Percentiles rank a stretch among this genome's conserved stretches.
Evolutionary conservation across 2,797 vertebrate genomes (phyloP).

Genomic region (Gymnopithys bicolor): DNA sequence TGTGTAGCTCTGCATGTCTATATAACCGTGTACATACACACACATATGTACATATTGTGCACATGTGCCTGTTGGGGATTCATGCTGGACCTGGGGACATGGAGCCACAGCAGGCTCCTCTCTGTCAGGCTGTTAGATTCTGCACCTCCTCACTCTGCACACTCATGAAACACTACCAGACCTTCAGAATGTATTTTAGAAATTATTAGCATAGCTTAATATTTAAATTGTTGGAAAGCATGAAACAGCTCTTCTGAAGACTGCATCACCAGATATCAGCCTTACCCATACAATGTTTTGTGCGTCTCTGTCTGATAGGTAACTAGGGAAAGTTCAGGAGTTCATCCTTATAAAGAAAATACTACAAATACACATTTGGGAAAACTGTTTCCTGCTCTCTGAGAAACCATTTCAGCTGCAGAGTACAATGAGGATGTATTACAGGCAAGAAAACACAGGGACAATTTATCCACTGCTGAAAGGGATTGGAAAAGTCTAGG

Average conservation of each 20-base stretch:
- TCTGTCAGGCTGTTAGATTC: neutral
- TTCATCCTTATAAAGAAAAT: neutral
- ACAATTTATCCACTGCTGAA: neutral
- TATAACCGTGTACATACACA: neutral
- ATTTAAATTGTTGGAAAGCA: neutral
- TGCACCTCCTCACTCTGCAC: neutral
- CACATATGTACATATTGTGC: fast-evolving
- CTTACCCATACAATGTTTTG: neutral
- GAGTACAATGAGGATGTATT: neutral
- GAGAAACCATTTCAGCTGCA: neutral
- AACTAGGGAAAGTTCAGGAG: neutral
- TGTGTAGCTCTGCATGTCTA: neutral
- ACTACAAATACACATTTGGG: neutral
- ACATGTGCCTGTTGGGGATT: fast-evolving
- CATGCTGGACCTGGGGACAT: neutral
- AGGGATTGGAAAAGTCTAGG: neutral
- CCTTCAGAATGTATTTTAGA: neutral
- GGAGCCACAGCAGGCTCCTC: neutral
- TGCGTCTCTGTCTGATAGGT: neutral
- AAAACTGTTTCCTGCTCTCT: neutral
- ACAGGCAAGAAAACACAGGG: neutral
- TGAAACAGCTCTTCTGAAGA: neutral
- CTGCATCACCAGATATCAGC: neutral
- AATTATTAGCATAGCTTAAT: neutral
- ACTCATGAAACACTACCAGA: neutral